Percentiles rank a stretch among this genome's conserved stretches.
Conservation (phyloP, 2,113 vertebrate genomes). For the Pithys albifrons region DNA sequence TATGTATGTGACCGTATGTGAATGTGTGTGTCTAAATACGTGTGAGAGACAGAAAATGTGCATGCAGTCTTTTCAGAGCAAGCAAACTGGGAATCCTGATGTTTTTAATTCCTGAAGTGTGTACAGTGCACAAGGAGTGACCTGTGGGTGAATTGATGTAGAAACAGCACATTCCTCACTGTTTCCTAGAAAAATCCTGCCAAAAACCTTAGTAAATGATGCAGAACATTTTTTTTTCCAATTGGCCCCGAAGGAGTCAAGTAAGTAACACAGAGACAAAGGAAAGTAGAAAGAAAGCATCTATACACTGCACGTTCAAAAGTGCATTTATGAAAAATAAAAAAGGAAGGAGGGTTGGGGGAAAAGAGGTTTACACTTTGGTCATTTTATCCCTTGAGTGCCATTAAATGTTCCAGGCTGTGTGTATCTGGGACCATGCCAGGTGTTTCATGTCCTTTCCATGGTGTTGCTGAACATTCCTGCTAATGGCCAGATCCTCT, state of each 20-base stretch:
- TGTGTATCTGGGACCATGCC: not conserved
- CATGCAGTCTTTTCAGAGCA: not conserved
- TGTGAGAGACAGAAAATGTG: not conserved
- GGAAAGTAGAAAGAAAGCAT: slow-evolving; percentile 17
- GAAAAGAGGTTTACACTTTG: slow-evolving; percentile 33
- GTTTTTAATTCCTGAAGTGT: not conserved
- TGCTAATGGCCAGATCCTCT: slow-evolving; percentile 37
- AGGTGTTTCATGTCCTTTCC: slow-evolving; percentile 55
- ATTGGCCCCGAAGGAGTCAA: slow-evolving; percentile 43
- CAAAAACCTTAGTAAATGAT: slow-evolving; percentile 40
- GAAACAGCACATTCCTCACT: not conserved
- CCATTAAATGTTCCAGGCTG: slow-evolving; percentile 35
- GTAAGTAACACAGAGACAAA: slow-evolving; percentile 42
- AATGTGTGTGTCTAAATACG: not conserved
- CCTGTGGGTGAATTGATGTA: not conserved
- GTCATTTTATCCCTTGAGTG: slow-evolving; percentile 24
- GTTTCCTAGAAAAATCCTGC: slow-evolving; percentile 30
- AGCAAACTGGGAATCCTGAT: not conserved
- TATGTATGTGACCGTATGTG: rapidly evolving
- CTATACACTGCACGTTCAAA: not conserved
- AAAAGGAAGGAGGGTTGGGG: not conserved
- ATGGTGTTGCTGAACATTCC: not conserved
- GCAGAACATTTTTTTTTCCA: slow-evolving; percentile 31
- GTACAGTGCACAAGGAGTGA: not conserved
- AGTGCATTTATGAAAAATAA: slow-evolving; percentile 17